These are phyloP conservation scores for Eumacrocentrus americanus DNA, from an alignment of 2,888 invertebrate species.

Conservation along the genomic window DNA sequence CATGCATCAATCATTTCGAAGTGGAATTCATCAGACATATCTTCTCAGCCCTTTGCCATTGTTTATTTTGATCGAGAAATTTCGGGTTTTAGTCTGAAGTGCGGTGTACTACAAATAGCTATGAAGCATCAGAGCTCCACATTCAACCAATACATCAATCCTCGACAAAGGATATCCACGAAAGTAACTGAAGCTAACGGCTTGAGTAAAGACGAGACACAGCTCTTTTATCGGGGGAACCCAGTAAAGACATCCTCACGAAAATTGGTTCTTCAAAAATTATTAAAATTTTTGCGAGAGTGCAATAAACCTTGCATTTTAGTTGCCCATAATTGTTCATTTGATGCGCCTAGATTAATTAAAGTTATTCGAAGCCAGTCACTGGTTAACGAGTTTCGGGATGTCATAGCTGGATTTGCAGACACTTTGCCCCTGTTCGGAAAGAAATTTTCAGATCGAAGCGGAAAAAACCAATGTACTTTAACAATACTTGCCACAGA, in stretches of 20 bases:
- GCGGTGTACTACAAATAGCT: not conserved
- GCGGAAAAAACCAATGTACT: conserved; percentile 8
- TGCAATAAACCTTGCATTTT: conserved; percentile 9
- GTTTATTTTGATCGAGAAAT: not conserved
- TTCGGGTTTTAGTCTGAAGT: not conserved
- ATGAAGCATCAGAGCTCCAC: not conserved
- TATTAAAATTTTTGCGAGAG: conserved; percentile 3
- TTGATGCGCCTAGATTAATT: conserved; percentile 10
- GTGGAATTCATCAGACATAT: not conserved
- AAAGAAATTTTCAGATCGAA: conserved; percentile 20
- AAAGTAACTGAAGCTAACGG: not conserved
- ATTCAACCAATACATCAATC: not conserved
- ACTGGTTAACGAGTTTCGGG: conserved; percentile 9
- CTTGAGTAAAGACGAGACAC: not conserved
- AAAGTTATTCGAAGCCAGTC: not conserved
- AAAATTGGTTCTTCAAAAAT: not conserved
- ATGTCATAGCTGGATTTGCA: conserved; percentile 1
- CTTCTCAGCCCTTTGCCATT: not conserved
- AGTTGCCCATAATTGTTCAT: conserved; percentile 19
- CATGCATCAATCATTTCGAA: not conserved
- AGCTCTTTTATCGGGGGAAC: not conserved
- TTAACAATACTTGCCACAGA: conserved; percentile 23
- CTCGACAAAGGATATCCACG: not conserved
- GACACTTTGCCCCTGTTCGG: conserved; percentile 13
- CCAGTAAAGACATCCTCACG: not conserved